These are phyloP conservation scores for Adelphocoris suturalis DNA, from an alignment of 2,888 invertebrate genomes.

Conservation along the genomic window DNA sequence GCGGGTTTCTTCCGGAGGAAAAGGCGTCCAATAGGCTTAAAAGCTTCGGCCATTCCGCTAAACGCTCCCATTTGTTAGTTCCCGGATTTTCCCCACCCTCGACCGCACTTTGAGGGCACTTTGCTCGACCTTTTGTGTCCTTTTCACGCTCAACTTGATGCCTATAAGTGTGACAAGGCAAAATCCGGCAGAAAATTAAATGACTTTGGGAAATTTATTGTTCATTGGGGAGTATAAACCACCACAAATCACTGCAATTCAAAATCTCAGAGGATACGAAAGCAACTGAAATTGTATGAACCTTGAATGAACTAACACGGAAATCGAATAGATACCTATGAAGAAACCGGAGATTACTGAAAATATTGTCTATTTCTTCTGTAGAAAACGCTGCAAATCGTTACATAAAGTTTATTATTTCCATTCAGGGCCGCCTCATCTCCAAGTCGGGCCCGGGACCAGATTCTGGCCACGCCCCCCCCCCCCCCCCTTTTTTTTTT, in stretches of 20 bases:
- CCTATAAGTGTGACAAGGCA: not conserved
- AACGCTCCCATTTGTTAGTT: constrained; percentile 46
- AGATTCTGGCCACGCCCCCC: too few species aligned
- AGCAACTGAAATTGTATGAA: too few species aligned
- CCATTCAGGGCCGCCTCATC: too few species aligned
- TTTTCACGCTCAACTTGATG: constrained; percentile 27
- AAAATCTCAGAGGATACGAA: too few species aligned
- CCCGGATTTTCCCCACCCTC: constrained; percentile 3
- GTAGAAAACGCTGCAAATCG: too few species aligned
- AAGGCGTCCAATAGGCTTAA: constrained; percentile 53
- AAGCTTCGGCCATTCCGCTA: constrained; percentile 50
- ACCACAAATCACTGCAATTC: not conserved
- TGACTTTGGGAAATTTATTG: not conserved
- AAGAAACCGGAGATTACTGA: too few species aligned
- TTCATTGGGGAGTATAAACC: not conserved
- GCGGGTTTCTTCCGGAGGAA: not conserved
- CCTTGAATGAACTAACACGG: too few species aligned
- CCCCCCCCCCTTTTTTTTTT: too few species aligned
- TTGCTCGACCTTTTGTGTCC: constrained; percentile 11
- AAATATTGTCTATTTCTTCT: too few species aligned
- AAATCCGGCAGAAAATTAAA: constrained; percentile 13
- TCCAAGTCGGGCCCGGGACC: too few species aligned
- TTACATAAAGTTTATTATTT: too few species aligned
- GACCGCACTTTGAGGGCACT: not conserved
- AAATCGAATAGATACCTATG: too few species aligned